Evolutionary conservation across 2,888 invertebrate genomes (phyloP), one percentile per base, ranked within the genome.

Genomic region (Tuta absoluta): DNA sequence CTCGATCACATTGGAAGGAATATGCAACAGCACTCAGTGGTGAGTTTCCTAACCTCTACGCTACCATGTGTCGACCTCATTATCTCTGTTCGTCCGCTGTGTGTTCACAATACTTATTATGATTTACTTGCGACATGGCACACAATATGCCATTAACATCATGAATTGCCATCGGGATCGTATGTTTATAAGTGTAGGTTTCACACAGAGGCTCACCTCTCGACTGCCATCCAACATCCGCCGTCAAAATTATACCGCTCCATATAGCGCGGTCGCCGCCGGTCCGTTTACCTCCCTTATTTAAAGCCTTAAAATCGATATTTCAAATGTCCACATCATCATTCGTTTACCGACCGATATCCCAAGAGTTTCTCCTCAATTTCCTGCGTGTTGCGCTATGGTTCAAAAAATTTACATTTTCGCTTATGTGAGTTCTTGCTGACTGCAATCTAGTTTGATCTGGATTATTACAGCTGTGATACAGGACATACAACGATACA

Each of bases 1-100:
- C 89, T 85, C 89, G 89, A 82, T 91, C 91, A 80, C 92, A 92
- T 86, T 92, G 91, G 92, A 92, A 92, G 87, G 92, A 92, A 89
- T 92, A 92, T 86, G 91, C 88, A 85, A 91, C 90, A 80, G 92
- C 92, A 77, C 82, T 92, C 74, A 92, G 91, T 86, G 92, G 92
- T 92, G 78, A 92, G 91, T 91, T 75, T 85, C 82, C 85, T 90
- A 89, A 89, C 89, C 88, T 90, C 86, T 84, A 71, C 67, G 75
- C 71, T 75, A 72, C 79, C 85, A 84, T 86, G 82, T 80, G 82
- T 81, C 75, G 70, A 71, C 72, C 70, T 75, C 65, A 60, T 60
- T 62, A 28, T 21, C 59, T 49, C 11, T 57, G 11, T 45, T 60
- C 51, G 23, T 53, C 14, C 23, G 33, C 56, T 45, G 45, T 45